Percentiles rank a stretch among this genome's conserved stretches.
These are phyloP conservation scores for Zaprionus ghesquierei DNA, from an alignment of 1,140 invertebrate species.

Conservation along the genomic window DNA sequence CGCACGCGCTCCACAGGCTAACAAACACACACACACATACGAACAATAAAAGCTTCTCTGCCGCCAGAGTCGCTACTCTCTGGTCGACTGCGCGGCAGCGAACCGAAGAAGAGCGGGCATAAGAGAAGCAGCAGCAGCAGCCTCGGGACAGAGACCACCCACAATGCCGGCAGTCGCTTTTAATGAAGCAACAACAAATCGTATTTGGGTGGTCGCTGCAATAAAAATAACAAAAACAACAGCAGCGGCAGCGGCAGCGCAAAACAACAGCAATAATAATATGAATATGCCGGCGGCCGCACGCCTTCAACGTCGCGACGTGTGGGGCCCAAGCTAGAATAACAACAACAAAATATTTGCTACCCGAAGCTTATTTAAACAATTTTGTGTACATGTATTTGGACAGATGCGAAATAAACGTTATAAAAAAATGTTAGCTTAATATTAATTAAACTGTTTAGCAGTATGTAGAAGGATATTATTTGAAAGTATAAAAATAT, in stretches of 20 bases:
- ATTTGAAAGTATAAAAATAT: not conserved
- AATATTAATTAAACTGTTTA: not conserved
- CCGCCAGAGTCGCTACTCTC: slow-evolving; percentile 33
- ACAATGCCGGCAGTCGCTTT: slow-evolving; percentile 71
- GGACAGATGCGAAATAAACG: not conserved
- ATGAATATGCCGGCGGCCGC: slow-evolving; percentile 33
- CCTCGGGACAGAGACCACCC: slow-evolving; percentile 53
- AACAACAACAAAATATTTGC: slow-evolving; percentile 32
- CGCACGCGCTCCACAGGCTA: slow-evolving; percentile 58
- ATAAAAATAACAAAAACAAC: slow-evolving; percentile 53
- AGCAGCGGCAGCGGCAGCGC: slow-evolving; percentile 18
- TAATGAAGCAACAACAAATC: slow-evolving; percentile 71
- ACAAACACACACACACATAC: slow-evolving; percentile 13
- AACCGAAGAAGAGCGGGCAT: slow-evolving; percentile 17
- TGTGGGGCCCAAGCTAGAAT: slow-evolving; percentile 54
- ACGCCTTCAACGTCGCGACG: slow-evolving; percentile 17
- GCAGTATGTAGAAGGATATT: too few species aligned
- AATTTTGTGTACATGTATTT: slow-evolving; percentile 2
- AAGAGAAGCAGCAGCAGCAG: slow-evolving; percentile 7
- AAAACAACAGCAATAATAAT: slow-evolving; percentile 19
- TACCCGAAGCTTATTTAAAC: slow-evolving; percentile 34
- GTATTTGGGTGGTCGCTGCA: slow-evolving; percentile 70
- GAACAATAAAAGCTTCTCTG: slow-evolving; percentile 56
- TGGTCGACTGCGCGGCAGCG: slow-evolving; percentile 37
- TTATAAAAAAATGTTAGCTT: not conserved